A percentile compares a stretch with the other conserved stretches of the same genome.
Conservation (phyloP, 2,113 vertebrate species). For the Proterorhinus semilunaris region DNA sequence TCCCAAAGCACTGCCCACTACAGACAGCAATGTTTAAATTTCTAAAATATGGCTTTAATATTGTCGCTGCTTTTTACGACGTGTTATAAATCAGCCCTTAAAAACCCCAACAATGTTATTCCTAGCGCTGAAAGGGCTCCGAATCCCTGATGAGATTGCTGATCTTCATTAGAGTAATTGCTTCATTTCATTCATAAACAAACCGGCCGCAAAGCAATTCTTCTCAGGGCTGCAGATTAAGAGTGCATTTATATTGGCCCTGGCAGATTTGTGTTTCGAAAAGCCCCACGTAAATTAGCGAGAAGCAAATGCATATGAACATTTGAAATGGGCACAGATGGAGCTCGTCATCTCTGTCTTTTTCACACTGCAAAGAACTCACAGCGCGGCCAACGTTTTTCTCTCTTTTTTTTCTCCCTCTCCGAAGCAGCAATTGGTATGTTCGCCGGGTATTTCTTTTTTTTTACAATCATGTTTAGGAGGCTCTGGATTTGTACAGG, state of each 20-base stretch:
- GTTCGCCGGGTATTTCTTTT: constrained; percentile 28
- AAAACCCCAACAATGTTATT: constrained; percentile 29
- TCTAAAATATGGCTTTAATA: too few species aligned
- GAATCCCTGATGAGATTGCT: constrained; percentile 36
- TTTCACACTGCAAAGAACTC: constrained; percentile 38
- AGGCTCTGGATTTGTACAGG: constrained; percentile 27
- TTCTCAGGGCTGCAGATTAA: constrained; percentile 57
- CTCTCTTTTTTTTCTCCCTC: constrained; percentile 32
- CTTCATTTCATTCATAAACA: constrained; percentile 63
- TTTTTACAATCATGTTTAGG: constrained; percentile 25
- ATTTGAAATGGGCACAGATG: constrained; percentile 61
- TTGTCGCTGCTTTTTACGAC: too few species aligned
- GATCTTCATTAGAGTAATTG: constrained; percentile 67
- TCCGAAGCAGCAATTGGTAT: constrained; percentile 7
- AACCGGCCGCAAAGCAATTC: constrained; percentile 59
- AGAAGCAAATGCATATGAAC: constrained; percentile 54
- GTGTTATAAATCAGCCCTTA: neutral
- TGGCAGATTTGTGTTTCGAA: constrained; percentile 62
- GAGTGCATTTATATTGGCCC: constrained; percentile 54
- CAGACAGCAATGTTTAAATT: too few species aligned
- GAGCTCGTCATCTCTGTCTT: constrained; percentile 58
- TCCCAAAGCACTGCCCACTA: too few species aligned
- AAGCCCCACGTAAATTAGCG: constrained; percentile 61
- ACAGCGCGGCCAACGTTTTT: constrained; percentile 40
- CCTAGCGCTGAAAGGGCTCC: constrained; percentile 20